Evolutionary conservation across 1,140 invertebrate species (phyloP), one percentile per base, ranked within the genome.

Genomic region (Solen grandis): DNA sequence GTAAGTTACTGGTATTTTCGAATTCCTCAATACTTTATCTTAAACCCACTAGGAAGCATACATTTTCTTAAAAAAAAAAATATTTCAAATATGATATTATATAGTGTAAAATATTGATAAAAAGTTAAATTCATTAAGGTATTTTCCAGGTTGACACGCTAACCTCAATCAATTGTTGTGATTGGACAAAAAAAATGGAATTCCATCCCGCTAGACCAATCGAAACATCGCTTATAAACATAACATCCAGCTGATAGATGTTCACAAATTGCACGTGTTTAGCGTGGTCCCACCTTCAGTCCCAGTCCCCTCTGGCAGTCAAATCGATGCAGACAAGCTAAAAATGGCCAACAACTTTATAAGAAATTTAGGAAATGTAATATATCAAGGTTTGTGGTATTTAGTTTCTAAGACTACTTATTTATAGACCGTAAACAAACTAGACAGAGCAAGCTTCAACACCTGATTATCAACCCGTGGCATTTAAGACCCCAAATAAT

Each of bases 1-100:
- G 27, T n/a, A 55, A 52, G 29, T 36, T 54, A n/a, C 25, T 0
- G 25, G 25, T 70, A 76, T 36, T 70, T 84, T 84, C 82, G 82
- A 55, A 84, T 55, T 65, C 33, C 33, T 54, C n/a, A 54, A 25
- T 5, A 38, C 27, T 22, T 27, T 33, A 72, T 19, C 36, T 57
- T 4, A 10, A 36, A 19, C 1, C 10, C 5, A 27, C 36, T 27
- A 10, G 36, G 31, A 33, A 27, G 35, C 25, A 68, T 14, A n/a
- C 27, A 29, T 52, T 14, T 35, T n/a, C 2, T 31, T 19, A 3
- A 22, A 46, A 27, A 46, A 57, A 8, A 46, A 46, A 46, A n/a
- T n/a, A n/a, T n/a, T n/a, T n/a, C n/a, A n/a, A n/a, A n/a, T n/a
- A n/a, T n/a, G n/a, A n/a, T n/a, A n/a, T n/a, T n/a, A n/a, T n/a